Base-by-base conservation (phyloP, 1,140 invertebrate genomes). In the Ceratina calcarata region DNA sequence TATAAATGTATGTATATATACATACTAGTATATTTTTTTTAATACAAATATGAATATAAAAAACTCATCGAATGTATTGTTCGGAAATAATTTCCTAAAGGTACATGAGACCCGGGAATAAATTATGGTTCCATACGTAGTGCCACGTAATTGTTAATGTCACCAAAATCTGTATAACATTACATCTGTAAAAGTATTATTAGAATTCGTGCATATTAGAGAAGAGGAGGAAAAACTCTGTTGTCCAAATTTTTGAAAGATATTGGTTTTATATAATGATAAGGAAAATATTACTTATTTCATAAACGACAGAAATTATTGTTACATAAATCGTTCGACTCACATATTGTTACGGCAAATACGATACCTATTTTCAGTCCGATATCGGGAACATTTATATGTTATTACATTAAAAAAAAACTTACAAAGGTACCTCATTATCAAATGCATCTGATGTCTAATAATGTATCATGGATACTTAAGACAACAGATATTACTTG, bases 21-120 rank as follows among this genome's bases (percentile, higher is more conserved):
- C n/a, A 45, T 76, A 71, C n/a, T 77, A 78, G 60, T 71, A 78
- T 72, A 80, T 84, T 64, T 84, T 84, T 84, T 84, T 80, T 80
- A 78, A 84, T 82, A 84, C 78, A 82, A 12, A 57, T 49, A 70
- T 3, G 58, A 83, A 83, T 67, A 53, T 65, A 45, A 45, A 45
- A 53, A 37, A 53, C n/a, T 24, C 13, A 45, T 15, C 22, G 22
- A 51, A 27, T 58, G 57, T 70, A 71, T 78, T 32, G 22, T 32
- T 22, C 57, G 3, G n/a, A 20, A 76, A 10, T 49, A 45, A 57
- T 15, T 62, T 45, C 70, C 32, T 45, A 32, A 78, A 62, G 15
- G 55, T 78, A 64, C 27, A 58, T 20, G 45, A 58, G 22, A n/a
- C 15, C 58, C 51, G 37, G 71, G n/a, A 10, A 27, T 73, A 73